A percentile compares a stretch with the other conserved stretches of the same genome.
Conservation (phyloP, 1,140 invertebrate genomes). For the Drosophila ambigua region DNA sequence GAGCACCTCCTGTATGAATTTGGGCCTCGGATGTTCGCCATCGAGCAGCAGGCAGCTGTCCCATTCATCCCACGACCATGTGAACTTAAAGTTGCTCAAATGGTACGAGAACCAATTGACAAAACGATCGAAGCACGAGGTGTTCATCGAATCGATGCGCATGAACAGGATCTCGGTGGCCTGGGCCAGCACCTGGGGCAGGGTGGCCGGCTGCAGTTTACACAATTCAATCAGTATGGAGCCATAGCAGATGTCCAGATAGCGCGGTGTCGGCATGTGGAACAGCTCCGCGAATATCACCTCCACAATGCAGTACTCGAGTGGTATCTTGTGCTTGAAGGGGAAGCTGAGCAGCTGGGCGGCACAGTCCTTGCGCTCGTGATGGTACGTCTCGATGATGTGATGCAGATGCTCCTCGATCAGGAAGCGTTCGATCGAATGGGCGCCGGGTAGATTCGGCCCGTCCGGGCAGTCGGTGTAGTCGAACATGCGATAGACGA, state of each 20-base stretch:
- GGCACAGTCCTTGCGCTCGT: slow-evolving; percentile 97
- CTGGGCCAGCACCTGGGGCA: slow-evolving; percentile 99
- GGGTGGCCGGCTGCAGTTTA: slow-evolving; percentile 97
- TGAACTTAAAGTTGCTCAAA: slow-evolving; percentile 99
- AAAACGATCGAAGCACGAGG: slow-evolving; percentile 98
- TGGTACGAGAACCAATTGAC: slow-evolving; percentile 99
- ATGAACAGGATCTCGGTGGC: slow-evolving; percentile 98
- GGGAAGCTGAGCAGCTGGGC: slow-evolving; percentile 95
- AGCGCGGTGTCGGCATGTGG: slow-evolving; percentile 93
- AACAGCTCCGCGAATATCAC: slow-evolving; percentile 98
- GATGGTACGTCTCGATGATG: slow-evolving; percentile 95
- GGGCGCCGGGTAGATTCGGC: slow-evolving; percentile 94
- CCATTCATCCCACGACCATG: slow-evolving; percentile 99
- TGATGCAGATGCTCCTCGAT: slow-evolving; percentile 98
- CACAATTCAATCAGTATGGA: slow-evolving; percentile 98
- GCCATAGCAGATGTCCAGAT: slow-evolving; percentile 97
- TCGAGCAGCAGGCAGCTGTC: slow-evolving; percentile 93
- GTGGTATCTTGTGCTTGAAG: slow-evolving; percentile 96
- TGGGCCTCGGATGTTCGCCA: slow-evolving; percentile 95
- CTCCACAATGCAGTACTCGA: slow-evolving; percentile 99
- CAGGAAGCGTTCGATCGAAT: slow-evolving; percentile 98
- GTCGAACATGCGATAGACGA: slow-evolving; percentile 98
- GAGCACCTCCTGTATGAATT: slow-evolving; percentile 97
- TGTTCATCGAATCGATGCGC: slow-evolving; percentile 98
- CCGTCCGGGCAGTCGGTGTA: slow-evolving; percentile 99